Conservation (phyloP, 2,113 vertebrate species). For the Syngnathus scovelli region DNA sequence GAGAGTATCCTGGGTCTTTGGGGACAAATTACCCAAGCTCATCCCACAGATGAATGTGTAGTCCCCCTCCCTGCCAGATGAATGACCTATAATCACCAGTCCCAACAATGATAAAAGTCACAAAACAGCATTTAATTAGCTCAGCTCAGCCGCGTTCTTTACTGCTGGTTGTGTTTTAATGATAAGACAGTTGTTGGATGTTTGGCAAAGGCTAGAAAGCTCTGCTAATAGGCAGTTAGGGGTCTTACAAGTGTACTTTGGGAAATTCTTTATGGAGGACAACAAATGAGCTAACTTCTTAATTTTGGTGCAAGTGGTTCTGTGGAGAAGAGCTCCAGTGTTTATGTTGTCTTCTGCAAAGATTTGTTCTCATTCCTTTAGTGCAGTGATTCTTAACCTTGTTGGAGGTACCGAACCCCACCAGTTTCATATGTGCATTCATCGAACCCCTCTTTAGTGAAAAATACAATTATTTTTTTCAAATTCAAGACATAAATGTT, state of each 20-base stretch:
- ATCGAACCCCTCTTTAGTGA: too few species aligned
- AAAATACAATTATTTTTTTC: too few species aligned
- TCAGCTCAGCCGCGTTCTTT: conserved; percentile 52
- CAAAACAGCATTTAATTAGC: conserved; percentile 71
- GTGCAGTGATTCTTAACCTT: too few species aligned
- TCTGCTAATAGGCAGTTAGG: conserved; percentile 33
- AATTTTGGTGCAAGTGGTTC: neutral
- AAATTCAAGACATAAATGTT: too few species aligned
- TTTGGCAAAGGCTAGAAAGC: conserved; percentile 42
- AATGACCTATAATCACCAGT: conserved; percentile 66
- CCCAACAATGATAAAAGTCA: conserved; percentile 66
- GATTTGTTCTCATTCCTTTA: neutral
- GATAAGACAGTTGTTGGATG: conserved; percentile 55
- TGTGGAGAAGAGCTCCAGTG: neutral
- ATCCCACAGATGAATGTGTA: conserved; percentile 56
- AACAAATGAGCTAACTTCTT: conserved; percentile 13
- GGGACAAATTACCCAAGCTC: conserved; percentile 22
- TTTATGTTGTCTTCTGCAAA: neutral
- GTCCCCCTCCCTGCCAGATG: conserved; percentile 38
- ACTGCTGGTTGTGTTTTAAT: conserved; percentile 60
- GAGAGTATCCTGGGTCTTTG: conserved; percentile 16
- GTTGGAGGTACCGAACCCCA: too few species aligned
- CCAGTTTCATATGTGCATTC: too few species aligned
- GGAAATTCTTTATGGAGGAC: conserved; percentile 28
- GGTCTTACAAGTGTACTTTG: conserved; percentile 46